Conservation (phyloP, 2,888 invertebrate genomes). For the Aspidapion aeneum region DNA sequence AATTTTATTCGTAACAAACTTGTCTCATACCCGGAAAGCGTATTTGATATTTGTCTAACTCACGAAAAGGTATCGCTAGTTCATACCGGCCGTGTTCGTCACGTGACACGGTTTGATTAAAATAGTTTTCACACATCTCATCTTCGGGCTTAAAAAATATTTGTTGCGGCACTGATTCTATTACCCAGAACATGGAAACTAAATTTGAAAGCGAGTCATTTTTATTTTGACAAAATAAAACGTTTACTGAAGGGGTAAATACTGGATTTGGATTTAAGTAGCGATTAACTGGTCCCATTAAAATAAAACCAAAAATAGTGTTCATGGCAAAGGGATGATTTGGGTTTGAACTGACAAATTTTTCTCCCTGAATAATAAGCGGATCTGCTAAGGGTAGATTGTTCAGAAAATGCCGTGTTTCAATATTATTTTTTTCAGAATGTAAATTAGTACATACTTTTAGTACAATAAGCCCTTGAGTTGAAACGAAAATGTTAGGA, state of each 20-base stretch:
- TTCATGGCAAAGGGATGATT: not conserved
- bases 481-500: not conserved
- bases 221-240: not conserved
- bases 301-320: slow-evolving; percentile 1
- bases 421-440: not conserved
- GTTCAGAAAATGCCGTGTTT: not conserved
- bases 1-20: too few species aligned
- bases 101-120: not conserved
- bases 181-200: not conserved
- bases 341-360: not conserved
- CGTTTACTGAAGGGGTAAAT: not conserved
- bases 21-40: not conserved
- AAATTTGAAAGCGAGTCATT: not conserved
- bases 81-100: not conserved
- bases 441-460: not conserved
- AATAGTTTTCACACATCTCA: slow-evolving; percentile 1
- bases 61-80: not conserved
- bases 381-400: slow-evolving; percentile 1
- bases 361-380: not conserved
- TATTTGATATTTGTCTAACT: not conserved
- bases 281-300: not conserved
- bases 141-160: not conserved
- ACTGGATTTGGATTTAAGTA: not conserved
- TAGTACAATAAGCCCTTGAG: not conserved
- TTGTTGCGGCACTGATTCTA: not conserved